Evolutionary conservation across 2,797 vertebrate species (phyloP).

Genomic region (Rhinella marina): DNA sequence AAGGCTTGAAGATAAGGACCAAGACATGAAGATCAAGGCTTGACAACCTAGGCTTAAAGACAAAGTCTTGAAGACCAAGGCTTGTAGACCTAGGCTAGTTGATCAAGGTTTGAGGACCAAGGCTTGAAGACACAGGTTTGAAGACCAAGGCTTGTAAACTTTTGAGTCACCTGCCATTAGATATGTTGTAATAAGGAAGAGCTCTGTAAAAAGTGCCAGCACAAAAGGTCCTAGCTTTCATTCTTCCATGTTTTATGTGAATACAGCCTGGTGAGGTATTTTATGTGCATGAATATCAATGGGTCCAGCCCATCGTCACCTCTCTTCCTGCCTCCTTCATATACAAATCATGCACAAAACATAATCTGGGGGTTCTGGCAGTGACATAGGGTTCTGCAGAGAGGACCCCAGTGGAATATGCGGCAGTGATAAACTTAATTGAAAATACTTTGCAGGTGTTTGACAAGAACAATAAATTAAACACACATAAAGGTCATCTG

Average conservation of each 20-base stretch:
- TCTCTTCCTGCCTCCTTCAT: slow-evolving; percentile 17
- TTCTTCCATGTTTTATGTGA: background rate
- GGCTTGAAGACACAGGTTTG: background rate
- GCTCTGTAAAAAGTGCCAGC: background rate
- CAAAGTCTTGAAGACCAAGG: background rate
- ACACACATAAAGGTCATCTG: slow-evolving; percentile 19
- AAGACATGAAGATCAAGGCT: too few species aligned
- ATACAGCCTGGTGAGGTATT: slow-evolving; percentile 44
- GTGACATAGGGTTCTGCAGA: slow-evolving; percentile 22
- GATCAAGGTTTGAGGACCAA: background rate
- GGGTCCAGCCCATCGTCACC: slow-evolving; percentile 50
- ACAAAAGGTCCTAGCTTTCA: background rate
- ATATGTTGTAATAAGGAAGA: background rate
- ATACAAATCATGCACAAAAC: slow-evolving; percentile 12
- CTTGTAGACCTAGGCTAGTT: background rate
- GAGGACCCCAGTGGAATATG: background rate
- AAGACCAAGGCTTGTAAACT: background rate
- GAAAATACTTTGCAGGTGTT: slow-evolving; percentile 31
- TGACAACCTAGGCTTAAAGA: background rate
- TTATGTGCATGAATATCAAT: slow-evolving; percentile 14
- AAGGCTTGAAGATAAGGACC: too few species aligned
- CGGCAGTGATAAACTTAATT: slow-evolving; percentile 20
- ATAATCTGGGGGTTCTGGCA: slow-evolving; percentile 27
- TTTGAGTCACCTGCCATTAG: background rate
- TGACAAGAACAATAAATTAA: slow-evolving; percentile 33